phyloP scores from a whole-genome alignment of 1,140 invertebrate genomes.

The Drosophila repletoides region DNA sequence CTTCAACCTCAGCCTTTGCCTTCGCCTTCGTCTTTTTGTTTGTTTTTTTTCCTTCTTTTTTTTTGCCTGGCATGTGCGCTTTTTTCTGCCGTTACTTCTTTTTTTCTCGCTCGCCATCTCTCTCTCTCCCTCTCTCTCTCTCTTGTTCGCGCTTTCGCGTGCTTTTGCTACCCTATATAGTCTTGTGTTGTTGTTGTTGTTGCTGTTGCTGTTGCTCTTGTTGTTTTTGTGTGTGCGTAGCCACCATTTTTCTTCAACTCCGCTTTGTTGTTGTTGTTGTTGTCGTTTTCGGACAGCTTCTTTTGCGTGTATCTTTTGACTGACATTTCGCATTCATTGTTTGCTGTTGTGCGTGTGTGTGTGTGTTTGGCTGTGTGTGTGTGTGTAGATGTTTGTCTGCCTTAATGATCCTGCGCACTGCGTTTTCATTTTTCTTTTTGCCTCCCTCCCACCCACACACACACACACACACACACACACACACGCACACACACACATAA shows the following conservation, averaged over 20 bases:
- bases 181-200: constrained; percentile 42
- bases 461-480: constrained; percentile 10
- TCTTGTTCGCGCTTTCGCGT: neutral
- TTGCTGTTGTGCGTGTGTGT: constrained; percentile 14
- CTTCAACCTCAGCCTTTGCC: constrained; percentile 17
- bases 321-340: constrained; percentile 65
- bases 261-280: constrained; percentile 13
- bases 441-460: constrained; percentile 13
- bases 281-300: constrained; percentile 51
- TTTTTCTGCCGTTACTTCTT: constrained; percentile 31
- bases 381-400: constrained; percentile 49
- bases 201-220: constrained; percentile 9
- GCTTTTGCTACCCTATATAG: constrained; percentile 57
- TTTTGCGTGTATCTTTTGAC: constrained; percentile 67
- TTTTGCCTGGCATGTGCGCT: constrained; percentile 65
- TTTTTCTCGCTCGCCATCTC: constrained; percentile 11
- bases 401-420: constrained; percentile 78
- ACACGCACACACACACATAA: constrained; percentile 34
- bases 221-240: constrained; percentile 15
- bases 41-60: neutral
- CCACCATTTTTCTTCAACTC: constrained; percentile 34
- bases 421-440: constrained; percentile 75
- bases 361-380: neutral
- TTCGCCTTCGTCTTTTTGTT: constrained; percentile 10
- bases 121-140: constrained; percentile 16